phyloP scores from a whole-genome alignment of 1,140 invertebrate genomes.

The Conopomorpha cramerella region DNA sequence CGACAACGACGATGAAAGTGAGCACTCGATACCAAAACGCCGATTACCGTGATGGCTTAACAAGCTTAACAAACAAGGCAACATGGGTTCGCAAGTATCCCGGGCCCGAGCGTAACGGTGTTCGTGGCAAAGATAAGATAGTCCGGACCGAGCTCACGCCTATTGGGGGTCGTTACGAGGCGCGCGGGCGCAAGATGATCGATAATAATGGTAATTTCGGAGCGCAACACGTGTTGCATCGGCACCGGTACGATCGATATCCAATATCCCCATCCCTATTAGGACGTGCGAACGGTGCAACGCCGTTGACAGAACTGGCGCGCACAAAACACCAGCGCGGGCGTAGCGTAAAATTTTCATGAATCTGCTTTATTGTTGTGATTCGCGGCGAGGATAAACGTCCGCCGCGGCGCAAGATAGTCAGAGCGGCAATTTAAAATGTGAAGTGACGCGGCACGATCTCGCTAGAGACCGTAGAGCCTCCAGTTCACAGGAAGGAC shows the following conservation, averaged over 20 bases:
- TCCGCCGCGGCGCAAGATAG: background rate
- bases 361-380: too few species aligned
- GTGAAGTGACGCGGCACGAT: too few species aligned
- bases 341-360: background rate
- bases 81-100: slow-evolving; percentile 19
- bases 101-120: slow-evolving; percentile 12
- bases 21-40: too few species aligned
- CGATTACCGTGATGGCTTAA: too few species aligned
- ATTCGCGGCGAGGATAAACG: too few species aligned
- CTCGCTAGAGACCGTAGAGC: too few species aligned
- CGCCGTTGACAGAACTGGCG: slow-evolving; percentile 17
- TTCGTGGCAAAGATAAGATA: slow-evolving; percentile 1
- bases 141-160: slow-evolving; percentile 15
- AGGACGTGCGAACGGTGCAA: slow-evolving; percentile 27
- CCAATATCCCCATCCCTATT: slow-evolving; percentile 34
- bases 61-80: slow-evolving; percentile 15
- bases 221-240: slow-evolving; percentile 43
- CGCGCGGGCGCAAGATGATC: slow-evolving; percentile 40
- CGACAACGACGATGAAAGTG: too few species aligned
- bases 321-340: slow-evolving; percentile 5
- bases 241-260: slow-evolving; percentile 16
- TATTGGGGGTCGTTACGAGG: slow-evolving; percentile 42
- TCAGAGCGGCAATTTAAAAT: too few species aligned
- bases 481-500: too few species aligned
- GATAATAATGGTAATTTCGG: slow-evolving; percentile 57